These are phyloP conservation scores for Actinia tenebrosa DNA, from an alignment of 64 coral and sea anemone species.

Conservation along the genomic window DNA sequence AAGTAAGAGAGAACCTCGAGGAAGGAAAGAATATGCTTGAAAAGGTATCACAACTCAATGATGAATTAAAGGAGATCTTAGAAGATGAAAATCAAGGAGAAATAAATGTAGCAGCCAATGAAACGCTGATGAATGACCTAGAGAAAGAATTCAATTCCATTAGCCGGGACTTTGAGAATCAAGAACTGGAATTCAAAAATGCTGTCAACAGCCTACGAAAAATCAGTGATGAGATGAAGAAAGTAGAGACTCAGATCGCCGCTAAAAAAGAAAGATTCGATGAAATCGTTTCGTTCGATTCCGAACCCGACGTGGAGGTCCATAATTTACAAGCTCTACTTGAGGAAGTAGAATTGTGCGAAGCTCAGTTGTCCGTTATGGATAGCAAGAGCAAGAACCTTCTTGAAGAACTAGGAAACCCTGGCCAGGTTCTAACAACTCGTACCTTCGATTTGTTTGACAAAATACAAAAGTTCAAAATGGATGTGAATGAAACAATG, in stretches of 20 bases:
- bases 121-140: conserved; percentile 19
- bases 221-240: conserved; percentile 11
- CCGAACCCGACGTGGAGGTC: conserved; percentile 6
- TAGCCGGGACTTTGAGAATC: neutral
- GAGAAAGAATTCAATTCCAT: conserved; percentile 9
- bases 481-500: neutral
- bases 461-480: conserved; percentile 10
- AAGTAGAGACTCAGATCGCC: neutral
- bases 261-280: neutral
- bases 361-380: neutral
- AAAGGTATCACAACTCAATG: conserved; percentile 28
- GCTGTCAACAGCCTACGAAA: neutral
- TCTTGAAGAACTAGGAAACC: conserved; percentile 2
- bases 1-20: conserved; percentile 13
- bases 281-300: neutral
- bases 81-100: conserved; percentile 13
- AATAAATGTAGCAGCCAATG: neutral
- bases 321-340: conserved; percentile 23
- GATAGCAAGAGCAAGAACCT: neutral
- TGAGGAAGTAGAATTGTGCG: conserved; percentile 6
- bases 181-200: neutral
- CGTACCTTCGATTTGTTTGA: conserved; percentile 4
- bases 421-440: neutral
- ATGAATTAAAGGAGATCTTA: conserved; percentile 10
- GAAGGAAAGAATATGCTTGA: conserved; percentile 11